Conservation (phyloP, 2,888 invertebrate genomes). For the Urechis unicinctus region DNA sequence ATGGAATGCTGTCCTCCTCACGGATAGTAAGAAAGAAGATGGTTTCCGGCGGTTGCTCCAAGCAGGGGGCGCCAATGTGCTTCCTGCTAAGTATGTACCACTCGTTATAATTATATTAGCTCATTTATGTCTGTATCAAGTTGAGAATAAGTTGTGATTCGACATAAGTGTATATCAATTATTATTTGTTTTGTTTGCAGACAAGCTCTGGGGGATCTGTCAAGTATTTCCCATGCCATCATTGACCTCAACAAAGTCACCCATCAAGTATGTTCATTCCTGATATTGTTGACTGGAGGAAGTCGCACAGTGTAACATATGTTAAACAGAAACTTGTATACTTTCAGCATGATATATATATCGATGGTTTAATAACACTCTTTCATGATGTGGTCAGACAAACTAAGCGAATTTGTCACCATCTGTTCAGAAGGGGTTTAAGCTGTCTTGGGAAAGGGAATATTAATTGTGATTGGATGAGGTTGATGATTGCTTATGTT, state of each 20-base stretch:
- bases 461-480: too few species aligned
- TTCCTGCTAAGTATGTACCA: constrained; percentile 51
- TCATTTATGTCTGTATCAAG: not conserved
- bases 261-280: constrained; percentile 25
- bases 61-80: constrained; percentile 70
- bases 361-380: too few species aligned
- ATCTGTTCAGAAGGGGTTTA: too few species aligned
- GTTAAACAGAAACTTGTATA: too few species aligned
- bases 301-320: too few species aligned
- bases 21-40: constrained; percentile 58
- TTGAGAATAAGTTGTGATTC: not conserved
- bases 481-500: too few species aligned
- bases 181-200: not conserved
- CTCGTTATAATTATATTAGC: not conserved
- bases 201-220: constrained; percentile 22
- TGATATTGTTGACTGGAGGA: too few species aligned
- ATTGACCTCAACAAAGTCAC: constrained; percentile 56
- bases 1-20: constrained; percentile 56
- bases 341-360: too few species aligned
- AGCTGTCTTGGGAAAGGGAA: too few species aligned
- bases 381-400: too few species aligned
- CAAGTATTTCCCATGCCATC: constrained; percentile 66
- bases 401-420: too few species aligned
- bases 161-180: not conserved
- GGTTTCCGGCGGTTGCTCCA: constrained; percentile 66